phyloP scores from a whole-genome alignment of 2,113 vertebrate genomes.

The Erythrolamprus reginae region DNA sequence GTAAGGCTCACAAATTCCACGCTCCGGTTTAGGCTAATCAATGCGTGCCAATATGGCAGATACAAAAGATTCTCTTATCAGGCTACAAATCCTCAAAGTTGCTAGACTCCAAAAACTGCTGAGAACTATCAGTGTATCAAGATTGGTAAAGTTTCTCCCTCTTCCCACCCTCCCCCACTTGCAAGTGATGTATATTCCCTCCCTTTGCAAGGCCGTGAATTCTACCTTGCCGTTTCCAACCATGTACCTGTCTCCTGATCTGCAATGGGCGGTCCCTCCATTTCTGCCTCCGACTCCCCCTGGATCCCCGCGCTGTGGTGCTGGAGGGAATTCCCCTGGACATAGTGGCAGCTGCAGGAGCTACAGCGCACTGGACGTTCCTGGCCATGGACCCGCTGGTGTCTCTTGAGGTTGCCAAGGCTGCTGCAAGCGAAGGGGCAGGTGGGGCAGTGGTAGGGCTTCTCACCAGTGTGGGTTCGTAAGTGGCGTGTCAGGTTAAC shows the following conservation, averaged over 20 bases:
- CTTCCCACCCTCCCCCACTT: neutral
- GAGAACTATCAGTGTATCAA: neutral
- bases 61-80: neutral
- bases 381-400: conserved; percentile 86
- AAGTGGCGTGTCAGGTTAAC: conserved; percentile 95
- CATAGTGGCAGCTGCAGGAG: conserved; percentile 65
- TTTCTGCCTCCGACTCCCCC: conserved; percentile 50
- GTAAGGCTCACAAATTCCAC: neutral
- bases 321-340: conserved; percentile 66
- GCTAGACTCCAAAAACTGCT: neutral
- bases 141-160: neutral
- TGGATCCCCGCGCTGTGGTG: conserved; percentile 64
- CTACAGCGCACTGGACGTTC: conserved; percentile 68
- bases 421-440: conserved; percentile 96
- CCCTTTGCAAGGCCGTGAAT: neutral
- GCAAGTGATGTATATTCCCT: neutral
- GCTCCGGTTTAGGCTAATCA: neutral
- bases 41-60: neutral
- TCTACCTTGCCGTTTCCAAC: neutral
- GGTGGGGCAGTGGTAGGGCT: conserved; percentile 90
- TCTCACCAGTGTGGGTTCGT: conserved; percentile 95
- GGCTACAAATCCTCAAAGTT: neutral
- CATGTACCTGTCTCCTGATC: conserved; percentile 55
- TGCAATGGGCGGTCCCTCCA: conserved; percentile 14
- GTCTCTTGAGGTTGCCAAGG: conserved; percentile 93